These are phyloP conservation scores for Scolopax rusticola DNA, from an alignment of 2,797 vertebrate genomes.

Conservation along the genomic window DNA sequence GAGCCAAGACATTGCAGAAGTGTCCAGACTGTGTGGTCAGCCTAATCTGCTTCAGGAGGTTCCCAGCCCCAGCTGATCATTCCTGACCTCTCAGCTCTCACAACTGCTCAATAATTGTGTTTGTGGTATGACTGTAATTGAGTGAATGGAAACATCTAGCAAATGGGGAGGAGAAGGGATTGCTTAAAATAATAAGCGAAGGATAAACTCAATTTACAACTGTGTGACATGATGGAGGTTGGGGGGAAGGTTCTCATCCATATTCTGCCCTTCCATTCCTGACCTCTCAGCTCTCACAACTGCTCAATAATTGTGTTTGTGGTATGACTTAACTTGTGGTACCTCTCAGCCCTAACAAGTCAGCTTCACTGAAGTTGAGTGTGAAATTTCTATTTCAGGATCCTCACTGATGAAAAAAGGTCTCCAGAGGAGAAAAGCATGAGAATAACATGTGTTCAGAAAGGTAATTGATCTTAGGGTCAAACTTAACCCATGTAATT, in stretches of 20 bases:
- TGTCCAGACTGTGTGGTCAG: background rate
- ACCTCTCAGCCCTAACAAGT: background rate
- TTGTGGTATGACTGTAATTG: background rate
- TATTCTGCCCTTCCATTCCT: too few relatives aligned
- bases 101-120: background rate
- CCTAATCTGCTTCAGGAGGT: background rate
- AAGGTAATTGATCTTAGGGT: background rate
- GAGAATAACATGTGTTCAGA: background rate
- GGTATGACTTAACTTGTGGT: background rate
- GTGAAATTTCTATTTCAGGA: background rate
- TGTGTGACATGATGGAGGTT: background rate
- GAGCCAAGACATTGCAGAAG: background rate
- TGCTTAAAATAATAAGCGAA: background rate
- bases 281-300: too few relatives aligned
- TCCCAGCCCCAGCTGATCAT: background rate
- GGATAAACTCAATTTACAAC: background rate
- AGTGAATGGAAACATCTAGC: background rate
- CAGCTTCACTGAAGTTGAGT: background rate
- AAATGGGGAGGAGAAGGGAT: background rate
- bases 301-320: too few relatives aligned
- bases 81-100: background rate
- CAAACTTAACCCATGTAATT: background rate
- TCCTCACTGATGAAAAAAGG: background rate
- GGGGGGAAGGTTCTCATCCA: background rate
- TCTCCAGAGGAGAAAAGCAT: background rate